Conservation (phyloP, 2,113 vertebrate genomes). For the Gulo gulo region DNA sequence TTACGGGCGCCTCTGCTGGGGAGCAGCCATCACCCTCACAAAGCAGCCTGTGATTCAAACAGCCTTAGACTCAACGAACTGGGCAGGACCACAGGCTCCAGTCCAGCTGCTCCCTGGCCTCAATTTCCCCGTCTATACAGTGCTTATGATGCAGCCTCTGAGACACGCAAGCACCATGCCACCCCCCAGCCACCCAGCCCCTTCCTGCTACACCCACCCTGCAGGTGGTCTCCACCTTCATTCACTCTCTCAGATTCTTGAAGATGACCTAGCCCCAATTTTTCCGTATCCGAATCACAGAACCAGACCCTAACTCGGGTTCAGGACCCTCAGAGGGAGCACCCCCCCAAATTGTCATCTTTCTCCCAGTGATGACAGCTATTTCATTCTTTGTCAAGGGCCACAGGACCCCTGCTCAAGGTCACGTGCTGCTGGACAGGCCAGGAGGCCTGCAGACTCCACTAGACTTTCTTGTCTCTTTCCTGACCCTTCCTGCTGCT, state of each 20-base stretch:
- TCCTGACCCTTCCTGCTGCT: neutral
- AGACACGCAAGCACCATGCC: fast-evolving
- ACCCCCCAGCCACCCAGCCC: neutral
- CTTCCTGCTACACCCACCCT: fast-evolving
- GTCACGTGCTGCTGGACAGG: neutral
- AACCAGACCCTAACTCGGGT: neutral
- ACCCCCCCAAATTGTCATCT: neutral
- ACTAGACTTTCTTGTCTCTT: neutral
- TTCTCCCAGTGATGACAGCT: neutral
- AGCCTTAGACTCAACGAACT: neutral
- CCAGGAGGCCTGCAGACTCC: neutral
- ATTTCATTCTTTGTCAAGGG: neutral
- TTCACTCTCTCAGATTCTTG: neutral
- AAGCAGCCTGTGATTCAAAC: neutral
- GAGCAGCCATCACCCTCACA: neutral
- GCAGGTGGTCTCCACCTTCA: neutral
- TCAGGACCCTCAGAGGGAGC: neutral
- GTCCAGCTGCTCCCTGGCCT: neutral
- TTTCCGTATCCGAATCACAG: neutral
- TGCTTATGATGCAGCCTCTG: fast-evolving
- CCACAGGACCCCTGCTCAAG: conserved; percentile 8
- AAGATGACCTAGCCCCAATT: neutral
- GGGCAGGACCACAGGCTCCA: neutral
- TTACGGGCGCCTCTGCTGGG: neutral
- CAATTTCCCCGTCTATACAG: neutral